A percentile compares a stretch with the other conserved stretches of the same genome.
phyloP scores from a whole-genome alignment of 2,113 vertebrate genomes.

The Callionymus lyra region DNA sequence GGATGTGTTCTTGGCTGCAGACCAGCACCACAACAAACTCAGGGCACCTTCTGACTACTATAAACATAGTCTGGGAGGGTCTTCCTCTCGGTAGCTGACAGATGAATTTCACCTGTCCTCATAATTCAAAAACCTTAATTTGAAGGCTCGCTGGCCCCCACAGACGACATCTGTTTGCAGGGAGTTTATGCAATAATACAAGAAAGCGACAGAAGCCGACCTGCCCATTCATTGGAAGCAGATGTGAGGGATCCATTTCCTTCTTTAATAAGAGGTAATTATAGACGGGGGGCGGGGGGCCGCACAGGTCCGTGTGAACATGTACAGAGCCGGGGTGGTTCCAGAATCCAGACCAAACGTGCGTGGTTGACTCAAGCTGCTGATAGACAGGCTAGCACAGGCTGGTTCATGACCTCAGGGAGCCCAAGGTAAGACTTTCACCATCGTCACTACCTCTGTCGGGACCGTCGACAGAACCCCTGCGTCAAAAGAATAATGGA shows the following conservation, averaged over 20 bases:
- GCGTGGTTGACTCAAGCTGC: constrained; percentile 17
- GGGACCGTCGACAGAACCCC: too few species aligned
- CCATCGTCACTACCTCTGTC: constrained; percentile 18
- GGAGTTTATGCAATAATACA: constrained; percentile 48
- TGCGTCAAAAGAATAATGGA: constrained; percentile 38
- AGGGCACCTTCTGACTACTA: constrained; percentile 27
- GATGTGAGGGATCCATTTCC: constrained; percentile 63
- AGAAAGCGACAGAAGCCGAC: constrained; percentile 43
- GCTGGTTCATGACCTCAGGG: constrained; percentile 35
- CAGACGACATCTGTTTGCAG: constrained; percentile 59
- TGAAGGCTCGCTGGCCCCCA: constrained; percentile 40
- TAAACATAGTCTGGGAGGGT: constrained; percentile 40
- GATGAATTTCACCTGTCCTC: constrained; percentile 49
- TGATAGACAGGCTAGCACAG: constrained; percentile 43
- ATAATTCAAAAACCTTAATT: constrained; percentile 53
- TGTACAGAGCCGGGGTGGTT: constrained; percentile 19
- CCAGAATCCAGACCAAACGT: constrained; percentile 23
- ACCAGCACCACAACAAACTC: constrained; percentile 16
- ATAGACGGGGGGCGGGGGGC: constrained; percentile 41
- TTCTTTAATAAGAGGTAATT: constrained; percentile 63
- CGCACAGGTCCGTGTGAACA: constrained; percentile 46
- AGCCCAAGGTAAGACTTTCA: constrained; percentile 15
- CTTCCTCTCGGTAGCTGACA: constrained; percentile 29
- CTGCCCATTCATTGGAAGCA: constrained; percentile 66
- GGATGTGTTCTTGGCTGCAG: constrained; percentile 9